A percentile compares a stretch with the other conserved stretches of the same genome.
Evolutionary conservation across 2,113 vertebrate species (phyloP).

Genomic region (Aplodontia rufa): DNA sequence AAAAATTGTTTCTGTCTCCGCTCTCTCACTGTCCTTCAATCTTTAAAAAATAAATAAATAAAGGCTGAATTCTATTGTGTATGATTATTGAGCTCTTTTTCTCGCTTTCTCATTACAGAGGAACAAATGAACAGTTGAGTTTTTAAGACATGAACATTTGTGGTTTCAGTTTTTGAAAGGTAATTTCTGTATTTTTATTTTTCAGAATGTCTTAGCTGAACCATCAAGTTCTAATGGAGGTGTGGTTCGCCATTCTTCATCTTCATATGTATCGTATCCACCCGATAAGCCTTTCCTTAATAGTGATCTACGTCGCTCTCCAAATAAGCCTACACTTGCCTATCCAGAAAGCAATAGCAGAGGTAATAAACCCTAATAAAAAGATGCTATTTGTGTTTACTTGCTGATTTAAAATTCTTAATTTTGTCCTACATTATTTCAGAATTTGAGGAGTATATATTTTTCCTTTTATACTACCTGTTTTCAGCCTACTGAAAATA

Average conservation of each 20-base stretch:
- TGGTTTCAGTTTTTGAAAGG: not conserved
- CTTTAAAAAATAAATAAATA: no score
- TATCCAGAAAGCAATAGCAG: conserved; percentile 95
- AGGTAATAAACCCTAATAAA: conserved; percentile 84
- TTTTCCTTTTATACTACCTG: not conserved
- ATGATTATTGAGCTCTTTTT: not conserved
- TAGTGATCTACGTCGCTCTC: conserved; percentile 82
- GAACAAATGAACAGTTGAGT: not conserved
- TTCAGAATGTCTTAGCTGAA: conserved; percentile 75
- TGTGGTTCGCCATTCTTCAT: conserved; percentile 84
- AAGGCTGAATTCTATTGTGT: not conserved
- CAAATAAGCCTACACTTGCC: conserved; percentile 86
- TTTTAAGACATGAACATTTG: not conserved
- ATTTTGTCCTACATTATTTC: not conserved
- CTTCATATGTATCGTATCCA: conserved; percentile 91
- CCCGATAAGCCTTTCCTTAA: conserved; percentile 89
- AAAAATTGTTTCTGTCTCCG: no score
- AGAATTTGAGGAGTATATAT: not conserved
- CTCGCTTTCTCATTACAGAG: not conserved
- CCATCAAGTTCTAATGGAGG: conserved; percentile 62
- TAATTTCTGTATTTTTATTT: conserved; percentile 65
- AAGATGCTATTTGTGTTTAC: not conserved
- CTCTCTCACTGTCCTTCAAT: no score
- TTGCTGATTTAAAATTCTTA: not conserved
- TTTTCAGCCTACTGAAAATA: not conserved